Base-by-base conservation (phyloP, 2,113 vertebrate genomes). In the Notarius lentiginosus region DNA sequence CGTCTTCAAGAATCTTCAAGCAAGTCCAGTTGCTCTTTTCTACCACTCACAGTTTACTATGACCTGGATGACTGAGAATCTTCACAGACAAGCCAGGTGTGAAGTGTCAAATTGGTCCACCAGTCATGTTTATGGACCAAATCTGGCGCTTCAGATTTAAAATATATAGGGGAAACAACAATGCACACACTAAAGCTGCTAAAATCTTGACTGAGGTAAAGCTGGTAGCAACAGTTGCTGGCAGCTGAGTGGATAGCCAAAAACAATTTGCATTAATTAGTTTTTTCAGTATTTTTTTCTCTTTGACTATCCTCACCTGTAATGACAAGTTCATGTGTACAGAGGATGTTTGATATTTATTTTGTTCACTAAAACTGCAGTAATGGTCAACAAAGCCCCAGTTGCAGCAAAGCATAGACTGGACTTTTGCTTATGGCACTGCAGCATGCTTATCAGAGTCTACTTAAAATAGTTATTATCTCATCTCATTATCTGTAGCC, bases 391-490 rank as follows among this genome's bases (percentile, higher is more conserved):
- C 53, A 53, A 77, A 76, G 47, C n/a, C 12, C 2, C 12, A 56
- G n/a, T 53, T 75, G 8, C 9, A 49, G 4, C 34, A 53, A 66
- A 9, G 8, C 47, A 82, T 51, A 22, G 14, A 30, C 1, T 63
- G 30, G 24, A 11, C 27, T n/a, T 76, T 47, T 73, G 66, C 53
- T 14, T 14, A 56, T 27, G 24, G 41, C 15, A n/a, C 17, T 65
- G 8, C 49, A 30, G 7, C 17, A 24, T 51, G n/a, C 47, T 53
- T 51, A 79, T 84, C 86, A 84, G 75, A 41, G 17, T 88, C 83
- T 61, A 70, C 68, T 75, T 83, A 70, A 70, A 85, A 30, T n/a
- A 55, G 7, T 56, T 58, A 56, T 20, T 30, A 30, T 30, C 30
- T 30, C 30, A 30, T 30, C 30, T 30, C 30, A 30, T 30, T 30